These are phyloP conservation scores for Meloidogyne exigua DNA, from an alignment of 1,140 invertebrate genomes.

Conservation along the genomic window DNA sequence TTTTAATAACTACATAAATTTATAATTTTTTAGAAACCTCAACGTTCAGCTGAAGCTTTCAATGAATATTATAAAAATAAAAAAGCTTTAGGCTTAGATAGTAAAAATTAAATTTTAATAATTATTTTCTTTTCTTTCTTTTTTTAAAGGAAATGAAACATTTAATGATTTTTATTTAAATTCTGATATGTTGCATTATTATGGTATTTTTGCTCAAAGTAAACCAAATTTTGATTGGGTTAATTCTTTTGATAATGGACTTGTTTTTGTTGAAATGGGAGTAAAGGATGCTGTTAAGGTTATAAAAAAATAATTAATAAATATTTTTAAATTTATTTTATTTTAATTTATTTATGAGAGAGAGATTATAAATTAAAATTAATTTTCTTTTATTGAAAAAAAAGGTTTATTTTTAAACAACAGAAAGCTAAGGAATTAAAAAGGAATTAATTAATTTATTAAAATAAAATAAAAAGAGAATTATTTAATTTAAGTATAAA, in stretches of 20 bases:
- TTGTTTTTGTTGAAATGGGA: conserved; percentile 51
- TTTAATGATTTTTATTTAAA: conserved; percentile 41
- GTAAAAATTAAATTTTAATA: background rate
- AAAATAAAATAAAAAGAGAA: too few species aligned
- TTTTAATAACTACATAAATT: too few species aligned
- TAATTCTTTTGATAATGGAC: conserved; percentile 45
- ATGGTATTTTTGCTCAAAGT: conserved; percentile 44
- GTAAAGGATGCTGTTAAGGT: conserved; percentile 45
- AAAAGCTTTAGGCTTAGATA: conserved; percentile 45
- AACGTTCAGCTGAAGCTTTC: conserved; percentile 43
- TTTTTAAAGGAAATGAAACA: conserved; percentile 10
- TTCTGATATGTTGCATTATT: conserved; percentile 34
- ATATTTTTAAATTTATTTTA: too few species aligned
- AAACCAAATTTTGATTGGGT: conserved; percentile 32
- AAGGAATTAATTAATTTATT: too few species aligned
- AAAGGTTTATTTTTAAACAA: background rate
- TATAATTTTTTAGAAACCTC: conserved; percentile 30
- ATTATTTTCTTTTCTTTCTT: background rate
- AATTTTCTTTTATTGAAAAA: too few species aligned
- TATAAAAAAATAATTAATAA: too few species aligned
- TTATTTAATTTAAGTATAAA: background rate
- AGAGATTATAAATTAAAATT: too few species aligned
- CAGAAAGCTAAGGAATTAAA: too few species aligned
- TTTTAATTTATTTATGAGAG: too few species aligned
- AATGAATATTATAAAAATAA: conserved; percentile 42